A percentile compares a stretch with the other conserved stretches of the same genome.
These are phyloP conservation scores for Xestia ashworthii DNA, from an alignment of 2,888 invertebrate species.

Conservation along the genomic window DNA sequence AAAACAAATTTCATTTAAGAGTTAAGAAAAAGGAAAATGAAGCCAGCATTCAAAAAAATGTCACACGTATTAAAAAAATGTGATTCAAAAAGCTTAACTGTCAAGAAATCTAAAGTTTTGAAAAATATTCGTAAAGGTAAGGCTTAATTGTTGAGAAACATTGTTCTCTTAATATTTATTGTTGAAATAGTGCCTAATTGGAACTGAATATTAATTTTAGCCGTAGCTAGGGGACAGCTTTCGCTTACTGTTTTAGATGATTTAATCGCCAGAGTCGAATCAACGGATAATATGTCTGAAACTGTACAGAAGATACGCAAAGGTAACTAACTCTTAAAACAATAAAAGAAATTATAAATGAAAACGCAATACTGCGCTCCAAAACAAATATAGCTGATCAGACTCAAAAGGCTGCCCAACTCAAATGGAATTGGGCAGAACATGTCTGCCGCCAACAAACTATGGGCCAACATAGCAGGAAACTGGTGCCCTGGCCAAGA, in stretches of 20 bases:
- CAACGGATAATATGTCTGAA: slow-evolving; percentile 27
- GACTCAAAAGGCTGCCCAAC: not conserved
- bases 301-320: slow-evolving; percentile 16
- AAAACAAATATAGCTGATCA: not conserved
- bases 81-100: not conserved
- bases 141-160: not conserved
- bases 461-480: not conserved
- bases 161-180: not conserved
- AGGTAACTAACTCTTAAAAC: slow-evolving; percentile 30
- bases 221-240: slow-evolving; percentile 38
- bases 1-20: slow-evolving; percentile 28
- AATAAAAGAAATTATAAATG: too few relatives aligned
- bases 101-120: slow-evolving; percentile 29
- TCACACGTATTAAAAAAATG: slow-evolving; percentile 3
- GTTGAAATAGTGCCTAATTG: not conserved
- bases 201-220: slow-evolving; percentile 24
- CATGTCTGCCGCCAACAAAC: not conserved
- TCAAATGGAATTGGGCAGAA: not conserved
- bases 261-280: slow-evolving; percentile 24
- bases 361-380: not conserved
- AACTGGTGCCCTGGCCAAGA: not conserved
- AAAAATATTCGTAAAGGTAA: slow-evolving; percentile 52
- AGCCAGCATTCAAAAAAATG: not conserved
- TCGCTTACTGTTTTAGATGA: slow-evolving; percentile 50
- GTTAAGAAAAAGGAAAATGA: not conserved